A percentile compares a stretch with the other conserved stretches of the same genome.
Conservation (phyloP, 1,140 invertebrate species). For the Aphaenogaster floridana region DNA sequence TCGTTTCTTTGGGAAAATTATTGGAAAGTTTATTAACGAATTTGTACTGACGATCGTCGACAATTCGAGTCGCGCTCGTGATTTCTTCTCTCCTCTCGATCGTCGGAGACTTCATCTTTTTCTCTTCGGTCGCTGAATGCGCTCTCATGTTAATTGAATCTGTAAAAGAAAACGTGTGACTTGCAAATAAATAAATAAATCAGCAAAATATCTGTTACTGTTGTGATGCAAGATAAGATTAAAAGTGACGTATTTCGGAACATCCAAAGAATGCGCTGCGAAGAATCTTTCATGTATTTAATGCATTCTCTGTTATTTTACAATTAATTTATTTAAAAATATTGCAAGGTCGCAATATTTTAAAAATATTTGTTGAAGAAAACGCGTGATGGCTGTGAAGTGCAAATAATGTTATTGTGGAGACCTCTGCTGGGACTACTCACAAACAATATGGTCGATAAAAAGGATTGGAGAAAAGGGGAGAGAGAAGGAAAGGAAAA, state of each 20-base stretch:
- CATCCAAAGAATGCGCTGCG: not conserved
- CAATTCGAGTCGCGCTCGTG: not conserved
- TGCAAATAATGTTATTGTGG: conserved; percentile 12
- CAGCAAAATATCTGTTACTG: not conserved
- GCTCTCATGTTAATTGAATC: not conserved
- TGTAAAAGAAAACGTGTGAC: not conserved
- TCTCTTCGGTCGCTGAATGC: not conserved
- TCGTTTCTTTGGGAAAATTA: not conserved
- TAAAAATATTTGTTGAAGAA: not conserved
- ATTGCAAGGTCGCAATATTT: not conserved
- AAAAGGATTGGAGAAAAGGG: not conserved
- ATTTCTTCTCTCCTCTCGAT: not conserved
- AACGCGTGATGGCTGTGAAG: not conserved
- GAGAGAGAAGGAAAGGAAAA: not conserved
- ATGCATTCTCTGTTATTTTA: not conserved
- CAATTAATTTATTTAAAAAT: not conserved
- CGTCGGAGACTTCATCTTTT: not conserved
- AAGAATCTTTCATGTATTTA: not conserved
- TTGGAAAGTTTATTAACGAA: conserved; percentile 1
- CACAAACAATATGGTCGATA: not conserved
- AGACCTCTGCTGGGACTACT: conserved; percentile 18
- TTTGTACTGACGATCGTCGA: not conserved
- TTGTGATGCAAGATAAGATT: not conserved
- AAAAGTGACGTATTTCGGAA: not conserved
- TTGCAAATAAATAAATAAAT: conserved; percentile 2